Evolutionary conservation across 2,113 vertebrate genomes (phyloP), one percentile per base, ranked within the genome.

Genomic region (Harpagus bidentatus): DNA sequence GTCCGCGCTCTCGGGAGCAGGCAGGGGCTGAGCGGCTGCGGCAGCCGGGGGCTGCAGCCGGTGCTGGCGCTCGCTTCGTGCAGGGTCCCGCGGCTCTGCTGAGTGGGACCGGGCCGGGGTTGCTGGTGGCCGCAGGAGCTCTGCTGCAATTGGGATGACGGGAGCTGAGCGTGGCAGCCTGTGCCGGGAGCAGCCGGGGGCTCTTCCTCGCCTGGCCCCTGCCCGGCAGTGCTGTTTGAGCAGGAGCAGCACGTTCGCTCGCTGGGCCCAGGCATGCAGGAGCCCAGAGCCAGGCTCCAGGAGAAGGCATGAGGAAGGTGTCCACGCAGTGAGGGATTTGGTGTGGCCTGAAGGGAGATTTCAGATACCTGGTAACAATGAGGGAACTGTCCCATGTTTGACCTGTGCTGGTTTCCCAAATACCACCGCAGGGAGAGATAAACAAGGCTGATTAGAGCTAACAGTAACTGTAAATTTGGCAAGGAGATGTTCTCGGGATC

Each of bases 401-500:
- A 94, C 95, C 95, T 58, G 81, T 63, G n/a, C 52, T 72, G 1
- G 23, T 76, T 96, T 77, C 91, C 90, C 89, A 87, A 94, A 91
- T 91, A 79, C 48, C 91, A 56, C 92, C 9, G 9, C 90, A 77
- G 93, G 92, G 70, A 76, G 77, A 93, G 78, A 95, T 92, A 89
- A 96, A 89, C 66, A 84, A 34, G 87, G 52, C 74, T 94, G 94
- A 94, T 95, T 85, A 91, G 74, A 79, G 69, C 16, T 43, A 77
- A 40, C 2, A n/a, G 79, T 58, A 86, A 93, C 83, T 47, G 63
- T 85, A 78, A 74, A 86, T 82, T 96, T 96, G 95, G 95, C 95
- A 95, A 69, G 48, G 71, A 66, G 82, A 82, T 93, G 43, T 61
- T 93, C 90, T 93, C 9, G 6, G 82, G 82, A 96, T 73, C 90